Percentiles rank a stretch among this genome's conserved stretches.
phyloP scores from a whole-genome alignment of 2,888 invertebrate genomes.

The Pollenia griseotomentosa region DNA sequence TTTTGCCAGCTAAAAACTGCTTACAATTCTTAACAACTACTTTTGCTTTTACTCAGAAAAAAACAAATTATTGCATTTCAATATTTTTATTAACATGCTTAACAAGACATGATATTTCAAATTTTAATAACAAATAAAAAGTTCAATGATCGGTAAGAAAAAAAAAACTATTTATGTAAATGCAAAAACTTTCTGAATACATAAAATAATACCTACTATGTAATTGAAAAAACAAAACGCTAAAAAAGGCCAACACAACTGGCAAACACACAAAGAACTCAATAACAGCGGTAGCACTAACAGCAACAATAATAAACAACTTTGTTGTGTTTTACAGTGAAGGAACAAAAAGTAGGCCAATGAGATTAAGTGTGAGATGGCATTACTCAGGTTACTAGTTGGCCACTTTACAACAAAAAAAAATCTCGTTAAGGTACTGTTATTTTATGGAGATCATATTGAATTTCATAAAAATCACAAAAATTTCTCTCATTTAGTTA shows the following conservation, averaged over 20 bases:
- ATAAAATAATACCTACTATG: neutral
- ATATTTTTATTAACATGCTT: constrained; percentile 35
- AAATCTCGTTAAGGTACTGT: constrained; percentile 9
- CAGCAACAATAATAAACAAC: constrained; percentile 5
- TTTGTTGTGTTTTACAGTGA: constrained; percentile 22
- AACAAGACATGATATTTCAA: constrained; percentile 41
- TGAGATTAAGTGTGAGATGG: constrained; percentile 62
- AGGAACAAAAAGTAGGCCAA: constrained; percentile 67
- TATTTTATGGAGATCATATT: constrained; percentile 25
- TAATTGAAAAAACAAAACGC: neutral
- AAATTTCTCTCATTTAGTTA: constrained; percentile 62
- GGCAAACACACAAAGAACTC: constrained; percentile 37
- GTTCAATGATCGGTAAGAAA: constrained; percentile 59
- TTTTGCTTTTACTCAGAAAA: constrained; percentile 19
- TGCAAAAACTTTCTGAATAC: constrained; percentile 55
- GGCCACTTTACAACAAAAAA: constrained; percentile 25
- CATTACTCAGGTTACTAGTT: constrained; percentile 51
- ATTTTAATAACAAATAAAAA: constrained; percentile 42
- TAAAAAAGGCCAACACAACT: constrained; percentile 48
- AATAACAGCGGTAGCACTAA: neutral
- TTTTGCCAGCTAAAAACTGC: neutral
- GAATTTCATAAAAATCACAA: constrained; percentile 27
- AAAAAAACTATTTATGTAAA: neutral
- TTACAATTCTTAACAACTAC: constrained; percentile 1
- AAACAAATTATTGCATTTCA: constrained; percentile 28